phyloP scores from a whole-genome alignment of 2,888 invertebrate genomes.

The Heliothis peltigera region DNA sequence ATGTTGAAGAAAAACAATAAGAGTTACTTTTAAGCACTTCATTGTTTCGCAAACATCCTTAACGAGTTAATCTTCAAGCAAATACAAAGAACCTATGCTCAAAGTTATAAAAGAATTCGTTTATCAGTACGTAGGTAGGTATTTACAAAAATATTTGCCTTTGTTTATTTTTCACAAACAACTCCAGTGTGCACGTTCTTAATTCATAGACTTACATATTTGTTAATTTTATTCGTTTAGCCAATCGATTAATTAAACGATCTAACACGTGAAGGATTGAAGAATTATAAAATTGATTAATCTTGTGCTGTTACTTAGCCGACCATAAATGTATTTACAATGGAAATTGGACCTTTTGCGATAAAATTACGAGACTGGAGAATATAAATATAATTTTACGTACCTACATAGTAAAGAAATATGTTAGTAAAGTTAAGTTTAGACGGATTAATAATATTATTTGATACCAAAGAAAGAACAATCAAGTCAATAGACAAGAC shows the following conservation, averaged over 20 bases:
- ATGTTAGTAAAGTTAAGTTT: too few species aligned
- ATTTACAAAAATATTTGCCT: slow-evolving; percentile 19
- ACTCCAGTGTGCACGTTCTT: neutral
- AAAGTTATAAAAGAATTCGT: slow-evolving; percentile 13
- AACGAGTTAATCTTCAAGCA: slow-evolving; percentile 19
- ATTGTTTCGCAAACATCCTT: slow-evolving; percentile 26
- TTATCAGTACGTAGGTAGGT: slow-evolving; percentile 20
- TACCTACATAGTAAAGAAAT: too few species aligned
- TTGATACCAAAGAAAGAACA: too few species aligned
- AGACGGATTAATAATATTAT: too few species aligned
- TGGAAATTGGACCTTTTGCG: slow-evolving; percentile 26
- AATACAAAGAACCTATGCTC: slow-evolving; percentile 1
- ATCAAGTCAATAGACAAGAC: too few species aligned
- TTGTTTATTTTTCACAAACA: slow-evolving; percentile 33
- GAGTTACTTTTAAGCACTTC: slow-evolving; percentile 3
- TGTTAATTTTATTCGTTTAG: slow-evolving; percentile 29
- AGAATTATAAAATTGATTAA: slow-evolving; percentile 31
- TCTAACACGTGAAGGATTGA: slow-evolving; percentile 21
- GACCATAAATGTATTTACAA: slow-evolving; percentile 22
- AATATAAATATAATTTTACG: too few species aligned
- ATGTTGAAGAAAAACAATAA: slow-evolving; percentile 15
- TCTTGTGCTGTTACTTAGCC: slow-evolving; percentile 30
- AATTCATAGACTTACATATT: slow-evolving; percentile 13
- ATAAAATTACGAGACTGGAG: too few species aligned
- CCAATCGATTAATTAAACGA: slow-evolving; percentile 16